Conservation (phyloP, 2,113 vertebrate genomes). For the Promerops cafer region DNA sequence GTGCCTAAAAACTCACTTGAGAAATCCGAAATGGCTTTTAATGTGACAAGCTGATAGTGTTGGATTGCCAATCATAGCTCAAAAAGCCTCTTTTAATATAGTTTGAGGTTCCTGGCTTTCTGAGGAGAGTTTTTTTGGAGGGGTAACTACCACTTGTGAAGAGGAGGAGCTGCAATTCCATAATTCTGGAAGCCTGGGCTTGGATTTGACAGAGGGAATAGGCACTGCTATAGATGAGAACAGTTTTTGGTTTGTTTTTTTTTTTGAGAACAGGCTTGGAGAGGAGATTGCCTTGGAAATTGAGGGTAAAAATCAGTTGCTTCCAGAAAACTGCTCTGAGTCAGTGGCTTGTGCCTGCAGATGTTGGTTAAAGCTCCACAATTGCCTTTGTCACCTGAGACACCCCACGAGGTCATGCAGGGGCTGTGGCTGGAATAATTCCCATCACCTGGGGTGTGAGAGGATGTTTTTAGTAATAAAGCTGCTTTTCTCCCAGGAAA, state of each 20-base stretch:
- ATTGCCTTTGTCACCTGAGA: not conserved
- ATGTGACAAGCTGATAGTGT: not conserved
- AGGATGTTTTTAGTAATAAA: not conserved
- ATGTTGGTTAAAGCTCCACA: not conserved
- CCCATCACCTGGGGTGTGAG: not conserved
- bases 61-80: not conserved
- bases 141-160: not conserved
- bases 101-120: not conserved
- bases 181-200: not conserved
- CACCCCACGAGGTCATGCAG: accelerated
- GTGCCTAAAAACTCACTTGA: not conserved
- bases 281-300: not conserved
- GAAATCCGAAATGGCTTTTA: not conserved
- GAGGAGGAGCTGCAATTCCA: not conserved
- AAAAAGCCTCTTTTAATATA: not conserved
- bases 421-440: not conserved
- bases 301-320: not conserved
- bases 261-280: not conserved
- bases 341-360: not conserved
- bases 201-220: not conserved
- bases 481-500: not conserved
- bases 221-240: not conserved
- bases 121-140: not conserved
- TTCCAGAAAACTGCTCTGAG: not conserved
- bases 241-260: not conserved